These are phyloP conservation scores for Anolis sagrei DNA, from an alignment of 2,113 vertebrate genomes.

Conservation along the genomic window DNA sequence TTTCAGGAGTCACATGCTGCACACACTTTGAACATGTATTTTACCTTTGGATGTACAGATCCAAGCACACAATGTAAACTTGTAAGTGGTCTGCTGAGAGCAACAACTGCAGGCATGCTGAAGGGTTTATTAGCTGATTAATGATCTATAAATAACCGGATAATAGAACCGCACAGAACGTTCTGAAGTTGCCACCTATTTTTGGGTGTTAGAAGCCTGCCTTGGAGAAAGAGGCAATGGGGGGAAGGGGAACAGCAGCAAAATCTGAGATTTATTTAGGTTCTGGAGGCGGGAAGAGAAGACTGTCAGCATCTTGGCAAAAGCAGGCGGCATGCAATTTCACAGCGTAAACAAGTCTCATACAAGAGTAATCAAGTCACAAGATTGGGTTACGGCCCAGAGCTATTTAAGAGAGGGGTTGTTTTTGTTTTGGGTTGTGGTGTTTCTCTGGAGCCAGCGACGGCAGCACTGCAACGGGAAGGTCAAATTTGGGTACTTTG, in stretches of 20 bases:
- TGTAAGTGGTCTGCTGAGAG: neutral
- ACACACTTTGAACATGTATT: neutral
- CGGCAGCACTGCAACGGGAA: neutral
- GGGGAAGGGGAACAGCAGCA: neutral
- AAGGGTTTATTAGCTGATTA: neutral
- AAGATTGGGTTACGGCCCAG: neutral
- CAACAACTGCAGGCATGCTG: neutral
- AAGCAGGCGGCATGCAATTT: neutral
- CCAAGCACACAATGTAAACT: neutral
- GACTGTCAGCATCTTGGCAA: neutral
- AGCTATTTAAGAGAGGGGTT: neutral
- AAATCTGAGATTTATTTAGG: neutral
- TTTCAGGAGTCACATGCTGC: neutral
- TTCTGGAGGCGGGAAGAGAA: neutral
- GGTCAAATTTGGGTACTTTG: neutral
- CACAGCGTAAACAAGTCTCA: conserved; percentile 33
- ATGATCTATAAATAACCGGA: neutral
- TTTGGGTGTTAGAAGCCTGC: neutral
- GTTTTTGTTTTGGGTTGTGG: neutral
- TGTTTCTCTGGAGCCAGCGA: neutral
- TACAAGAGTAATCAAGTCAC: neutral
- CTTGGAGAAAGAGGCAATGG: neutral
- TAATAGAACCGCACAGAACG: neutral
- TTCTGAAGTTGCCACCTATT: neutral
- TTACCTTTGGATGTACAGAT: neutral